phyloP scores from a whole-genome alignment of 2,113 vertebrate species.

The Helogale parvula region DNA sequence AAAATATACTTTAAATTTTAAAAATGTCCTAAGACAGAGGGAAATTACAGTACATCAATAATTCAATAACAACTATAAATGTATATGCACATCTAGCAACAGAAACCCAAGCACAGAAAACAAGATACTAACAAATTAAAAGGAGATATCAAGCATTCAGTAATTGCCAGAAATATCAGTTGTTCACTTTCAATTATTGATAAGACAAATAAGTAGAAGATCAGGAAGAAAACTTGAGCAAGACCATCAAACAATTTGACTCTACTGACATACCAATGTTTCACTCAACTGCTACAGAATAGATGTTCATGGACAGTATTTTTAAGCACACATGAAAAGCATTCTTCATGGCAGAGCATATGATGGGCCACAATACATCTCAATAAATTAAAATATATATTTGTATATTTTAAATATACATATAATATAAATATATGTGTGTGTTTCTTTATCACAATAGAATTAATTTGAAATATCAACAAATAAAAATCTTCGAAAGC shows the following conservation, averaged over 20 bases:
- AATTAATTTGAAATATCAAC: not conserved
- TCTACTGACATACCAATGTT: not conserved
- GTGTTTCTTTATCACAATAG: not conserved
- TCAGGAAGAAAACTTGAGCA: not conserved
- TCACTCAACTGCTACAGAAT: not conserved
- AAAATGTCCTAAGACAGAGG: not conserved
- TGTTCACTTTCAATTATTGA: not conserved
- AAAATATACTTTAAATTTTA: not conserved
- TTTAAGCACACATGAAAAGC: not conserved
- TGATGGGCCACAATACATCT: not conserved
- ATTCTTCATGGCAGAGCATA: not conserved
- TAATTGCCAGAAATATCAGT: not conserved
- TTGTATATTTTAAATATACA: not conserved
- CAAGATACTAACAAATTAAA: not conserved
- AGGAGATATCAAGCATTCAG: not conserved
- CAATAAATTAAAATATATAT: not conserved
- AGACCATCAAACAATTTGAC: not conserved
- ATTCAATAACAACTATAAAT: not conserved
- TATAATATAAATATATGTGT: not conserved
- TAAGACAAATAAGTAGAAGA: not conserved
- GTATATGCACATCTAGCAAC: not conserved
- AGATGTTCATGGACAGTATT: not conserved
- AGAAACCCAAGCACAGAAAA: not conserved
- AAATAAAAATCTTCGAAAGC: not conserved
- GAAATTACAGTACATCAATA: not conserved